Evolutionary conservation across 2,797 vertebrate species (phyloP), one percentile per base, ranked within the genome.

Genomic region (Urosaurus nigricauda): DNA sequence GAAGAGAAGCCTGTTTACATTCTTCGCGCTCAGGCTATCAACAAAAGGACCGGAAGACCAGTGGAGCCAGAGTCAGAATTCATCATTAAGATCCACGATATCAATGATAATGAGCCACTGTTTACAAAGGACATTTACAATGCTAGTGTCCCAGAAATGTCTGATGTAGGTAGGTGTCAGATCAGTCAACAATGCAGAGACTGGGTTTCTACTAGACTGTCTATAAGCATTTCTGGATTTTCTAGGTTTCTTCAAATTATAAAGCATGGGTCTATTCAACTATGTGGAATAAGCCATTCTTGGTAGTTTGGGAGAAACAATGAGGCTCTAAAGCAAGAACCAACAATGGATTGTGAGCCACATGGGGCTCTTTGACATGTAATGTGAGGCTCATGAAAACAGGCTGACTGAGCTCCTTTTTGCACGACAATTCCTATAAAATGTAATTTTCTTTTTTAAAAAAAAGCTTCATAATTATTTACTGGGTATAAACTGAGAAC

Each of bases 81-180:
- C 96, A 97, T 98, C 96, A 99, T 99, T 96, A 99, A 99, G 97
- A 99, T 99, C 96, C 98, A 99, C 81, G 98, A 99, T 96, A 99
- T 99, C 96, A 99, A 99, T 56, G 98, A 99, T 97, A 99, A 99
- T 40, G 98, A 98, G 92, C 98, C 98, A 5, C 98, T 97, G 86
- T 99, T 99, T 97, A 98, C 98, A 93, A 97, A 97, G 96, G 98
- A 99, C 0, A 92, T 97, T 60, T 99, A 99, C 95, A 95, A 96
- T n/a, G 98, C 98, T 93, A 95, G 95, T 0, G 98, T 99, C 82
- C 98, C 98, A 0, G 98, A 99, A 93, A 99, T 99, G 98, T 98
- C 98, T 9, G 98, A 98, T 73, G 97, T 98, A 0, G 98, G 98
- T 99, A 93, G 94, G 98, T 97, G 92, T 78, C 92, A 78, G 65